Evolutionary conservation across 1,140 invertebrate species (phyloP).

Genomic region (Eufriesea mexicana): DNA sequence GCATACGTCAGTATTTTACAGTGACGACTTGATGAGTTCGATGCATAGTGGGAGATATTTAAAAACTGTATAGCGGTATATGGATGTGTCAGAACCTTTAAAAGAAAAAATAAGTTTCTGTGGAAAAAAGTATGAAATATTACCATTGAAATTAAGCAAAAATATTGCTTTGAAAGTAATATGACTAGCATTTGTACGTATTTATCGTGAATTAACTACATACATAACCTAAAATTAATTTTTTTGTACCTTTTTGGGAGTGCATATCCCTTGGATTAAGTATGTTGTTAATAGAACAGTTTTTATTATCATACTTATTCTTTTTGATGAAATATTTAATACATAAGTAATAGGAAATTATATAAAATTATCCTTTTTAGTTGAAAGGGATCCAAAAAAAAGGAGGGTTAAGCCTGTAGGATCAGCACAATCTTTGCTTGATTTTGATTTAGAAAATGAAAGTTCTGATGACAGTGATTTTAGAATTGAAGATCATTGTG

Average conservation of each 20-base stretch:
- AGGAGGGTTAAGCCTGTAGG: conserved; percentile 93
- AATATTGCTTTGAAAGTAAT: conserved; percentile 32
- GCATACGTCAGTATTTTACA: conserved; percentile 23
- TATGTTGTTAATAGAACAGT: neutral
- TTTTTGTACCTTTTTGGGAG: conserved; percentile 19
- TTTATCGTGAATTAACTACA: conserved; percentile 34
- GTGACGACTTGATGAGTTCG: conserved; percentile 27
- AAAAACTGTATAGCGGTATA: conserved; percentile 32
- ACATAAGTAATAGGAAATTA: neutral
- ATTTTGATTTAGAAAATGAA: conserved; percentile 92
- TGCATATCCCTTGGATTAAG: neutral
- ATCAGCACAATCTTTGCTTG: conserved; percentile 87
- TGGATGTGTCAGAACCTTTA: conserved; percentile 7
- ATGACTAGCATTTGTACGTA: conserved; percentile 71
- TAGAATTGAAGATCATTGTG: conserved; percentile 93
- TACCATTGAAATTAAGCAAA: conserved; percentile 5
- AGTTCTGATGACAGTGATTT: conserved; percentile 98
- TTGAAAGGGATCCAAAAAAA: conserved; percentile 92
- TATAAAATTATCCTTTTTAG: conserved; percentile 81
- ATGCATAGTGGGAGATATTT: conserved; percentile 31
- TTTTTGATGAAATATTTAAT: neutral
- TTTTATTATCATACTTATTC: conserved; percentile 8
- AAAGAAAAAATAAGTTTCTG: conserved; percentile 10
- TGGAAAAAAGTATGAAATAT: neutral
- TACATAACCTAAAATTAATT: conserved; percentile 57